Percentiles rank a stretch among this genome's conserved stretches.
Evolutionary conservation across 1,140 invertebrate genomes (phyloP).

Genomic region (Palaemon carinicauda): DNA sequence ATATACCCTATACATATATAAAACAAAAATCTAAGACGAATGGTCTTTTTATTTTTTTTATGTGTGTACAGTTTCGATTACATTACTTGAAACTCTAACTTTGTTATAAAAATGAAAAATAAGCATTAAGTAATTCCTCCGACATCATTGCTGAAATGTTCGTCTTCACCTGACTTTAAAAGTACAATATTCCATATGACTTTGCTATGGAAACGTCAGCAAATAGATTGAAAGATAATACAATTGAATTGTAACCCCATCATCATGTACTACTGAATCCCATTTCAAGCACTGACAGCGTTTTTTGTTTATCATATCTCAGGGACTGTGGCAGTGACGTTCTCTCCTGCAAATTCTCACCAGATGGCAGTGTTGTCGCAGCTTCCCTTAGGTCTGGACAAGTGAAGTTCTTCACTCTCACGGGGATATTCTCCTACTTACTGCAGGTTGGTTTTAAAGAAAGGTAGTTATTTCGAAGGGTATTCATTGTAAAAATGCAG

Average conservation of each 20-base stretch:
- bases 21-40: no score
- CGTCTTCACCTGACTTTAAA: no score
- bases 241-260: background rate
- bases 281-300: background rate
- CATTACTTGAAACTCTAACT: no score
- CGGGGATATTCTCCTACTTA: constrained; percentile 19
- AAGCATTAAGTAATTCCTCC: no score
- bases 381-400: constrained; percentile 40
- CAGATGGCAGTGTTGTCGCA: constrained; percentile 21
- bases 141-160: no score
- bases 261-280: background rate
- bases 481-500: background rate
- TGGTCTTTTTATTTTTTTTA: no score
- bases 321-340: constrained; percentile 48
- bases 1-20: no score
- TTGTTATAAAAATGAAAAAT: no score
- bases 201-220: no score
- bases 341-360: constrained; percentile 37
- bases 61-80: no score
- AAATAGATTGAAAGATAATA: no score
- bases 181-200: no score
- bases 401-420: constrained; percentile 34
- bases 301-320: background rate
- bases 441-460: constrained; percentile 11
- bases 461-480: background rate